Evolutionary conservation across 1,140 invertebrate genomes (phyloP), one percentile per base, ranked within the genome.

Genomic region (Cydia pomonella): DNA sequence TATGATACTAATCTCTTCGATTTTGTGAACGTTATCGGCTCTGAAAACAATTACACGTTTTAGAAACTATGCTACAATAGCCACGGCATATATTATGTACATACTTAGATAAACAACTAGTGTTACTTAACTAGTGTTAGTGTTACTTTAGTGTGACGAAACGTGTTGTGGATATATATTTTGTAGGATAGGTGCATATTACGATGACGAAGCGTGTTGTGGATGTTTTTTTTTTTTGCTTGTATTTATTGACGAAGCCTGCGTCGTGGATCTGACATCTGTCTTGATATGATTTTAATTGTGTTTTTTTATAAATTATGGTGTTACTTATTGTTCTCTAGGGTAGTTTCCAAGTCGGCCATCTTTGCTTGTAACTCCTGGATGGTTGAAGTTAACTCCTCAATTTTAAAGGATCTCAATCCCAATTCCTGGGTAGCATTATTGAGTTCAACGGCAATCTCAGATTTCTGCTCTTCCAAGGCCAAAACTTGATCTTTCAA

Each of bases 291-390:
- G n/a, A n/a, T n/a, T n/a, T n/a, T n/a, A n/a, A n/a, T n/a, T n/a
- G n/a, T n/a, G n/a, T n/a, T n/a, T n/a, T n/a, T n/a, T n/a, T n/a
- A n/a, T n/a, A n/a, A n/a, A n/a, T n/a, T n/a, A n/a, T n/a, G n/a
- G 29, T 33, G 6, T 33, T 7, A 84, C 84, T 72, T 77, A 3
- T 76, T 75, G 33, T 38, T 72, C n/a, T 82, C 76, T 53, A 78
- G 50, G 53, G 69, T 64, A 12, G 74, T 79, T 76, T 84, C 78
- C 6, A 76, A 71, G 59, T 81, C 77, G 23, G 66, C 44, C n/a
- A 82, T 69, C 27, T 77, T 80, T 9, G 71, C 41, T 53, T 80
- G 73, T n/a, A 78, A 23, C 0, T 53, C 21, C 12, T 77, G 10
- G 4, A 76, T 75, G 10, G 75, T 38, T 21, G 27, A 33, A 1